Evolutionary conservation across 2,888 invertebrate genomes (phyloP), one percentile per base, ranked within the genome.

Genomic region (Cataglyphis albicans): DNA sequence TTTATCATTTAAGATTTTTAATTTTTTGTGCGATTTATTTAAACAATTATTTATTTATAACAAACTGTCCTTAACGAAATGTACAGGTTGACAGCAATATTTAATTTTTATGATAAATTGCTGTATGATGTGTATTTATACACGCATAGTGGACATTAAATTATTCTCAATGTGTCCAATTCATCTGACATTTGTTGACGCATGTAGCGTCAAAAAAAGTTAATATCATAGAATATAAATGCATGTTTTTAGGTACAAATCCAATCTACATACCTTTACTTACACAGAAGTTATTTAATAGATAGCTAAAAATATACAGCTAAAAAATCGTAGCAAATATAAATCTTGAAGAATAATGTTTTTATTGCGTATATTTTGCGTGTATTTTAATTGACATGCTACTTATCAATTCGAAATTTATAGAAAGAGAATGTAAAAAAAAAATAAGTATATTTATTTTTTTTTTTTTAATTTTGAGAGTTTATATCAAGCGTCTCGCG

Each of bases 81-180:
- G 38, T 9, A 25, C 25, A 64, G 1, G 21, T 25, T 65, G 38
- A 18, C 75, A 75, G n/a, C 18, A 9, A 35, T 63, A 64, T 64
- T 64, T 64, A 18, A 32, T 75, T 75, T 65, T 65, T 63, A 32
- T 38, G 25, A 75, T 75, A 55, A 4, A 65, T 75, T 75, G 18
- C 12, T 10, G 52, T 35, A 25, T 18, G 32, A 74, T 44, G 9
- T 21, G 32, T 10, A 9, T 44, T 21, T 15, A 15, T 52, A 55
- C 12, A 55, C 1, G 35, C 29, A 41, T 48, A 48, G 12, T 64
- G 21, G 52, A 65, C 35, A 75, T 65, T 55, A 65, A 75, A n/a
- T 65, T 75, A 18, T 48, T 44, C 48, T 38, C 15, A 64, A 25
- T 75, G 18, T 12, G 7, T 35, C 35, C 35, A 29, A 38, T 63